Evolutionary conservation across 1,140 invertebrate species (phyloP), one percentile per base, ranked within the genome.

Genomic region (Drosophila ironensis): DNA sequence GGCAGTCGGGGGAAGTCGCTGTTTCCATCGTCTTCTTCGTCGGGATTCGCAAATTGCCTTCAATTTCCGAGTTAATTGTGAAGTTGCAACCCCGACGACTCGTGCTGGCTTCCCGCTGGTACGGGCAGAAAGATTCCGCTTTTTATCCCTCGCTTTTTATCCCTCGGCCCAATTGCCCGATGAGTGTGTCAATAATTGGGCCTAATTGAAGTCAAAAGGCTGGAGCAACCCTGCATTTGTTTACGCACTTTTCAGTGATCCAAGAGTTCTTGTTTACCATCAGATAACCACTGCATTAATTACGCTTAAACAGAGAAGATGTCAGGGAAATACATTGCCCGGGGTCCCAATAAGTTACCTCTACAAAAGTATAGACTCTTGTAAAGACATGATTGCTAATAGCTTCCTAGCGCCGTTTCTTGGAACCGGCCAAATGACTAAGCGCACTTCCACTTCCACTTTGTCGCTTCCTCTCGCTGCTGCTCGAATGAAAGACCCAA

Each of bases 181-280:
- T 16, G 33, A 37, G 33, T 37, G 33, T 37, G 80, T 78, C 80
- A 60, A 86, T 84, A 84, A 86, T 84, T 86, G 78, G 60, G 57
- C 64, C 76, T 86, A 84, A 84, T 84, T 84, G 73, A 74, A 78
- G 76, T 78, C 67, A 66, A 77, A 76, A 60, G 78, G 47, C 73
- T 54, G 68, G 52, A 68, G 47, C 72, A 41, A 44, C 47, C 30
- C 47, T 52, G 56, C 60, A 72, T 77, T 81, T 81, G 77, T 77
- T 81, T 82, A 82, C 52, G 44, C 56, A 59, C 56, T 68, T 81
- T 76, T 61, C 47, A 64, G 46, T 73, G 47, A 30, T 40, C 35
- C 14, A 22, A 22, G 20, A 22, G 20, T 22, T 22, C 5, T 22
- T 22, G 20, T n/a, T n/a, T n/a, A n/a, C n/a, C n/a, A n/a, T n/a